These are phyloP conservation scores for Erythrolamprus reginae DNA, from an alignment of 2,113 vertebrate species.

Conservation along the genomic window DNA sequence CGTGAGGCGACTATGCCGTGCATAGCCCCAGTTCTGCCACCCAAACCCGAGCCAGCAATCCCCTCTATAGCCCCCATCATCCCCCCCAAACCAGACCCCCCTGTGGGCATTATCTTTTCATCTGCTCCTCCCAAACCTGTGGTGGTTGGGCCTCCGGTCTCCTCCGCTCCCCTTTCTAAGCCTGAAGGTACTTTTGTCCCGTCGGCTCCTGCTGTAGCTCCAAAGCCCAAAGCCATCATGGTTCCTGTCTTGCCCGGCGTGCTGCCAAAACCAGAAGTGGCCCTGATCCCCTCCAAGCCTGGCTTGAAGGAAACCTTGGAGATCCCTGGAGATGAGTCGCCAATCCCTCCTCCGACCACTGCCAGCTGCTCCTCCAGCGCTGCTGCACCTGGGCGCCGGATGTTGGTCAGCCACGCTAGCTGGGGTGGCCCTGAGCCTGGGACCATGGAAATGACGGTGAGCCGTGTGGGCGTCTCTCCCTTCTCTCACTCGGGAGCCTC, in stretches of 20 bases:
- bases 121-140: neutral
- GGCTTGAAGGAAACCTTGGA: constrained; percentile 27
- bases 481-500: constrained; percentile 36
- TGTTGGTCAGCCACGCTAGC: constrained; percentile 60
- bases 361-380: constrained; percentile 33
- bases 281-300: neutral
- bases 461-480: constrained; percentile 27
- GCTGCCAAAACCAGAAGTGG: neutral
- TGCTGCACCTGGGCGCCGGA: constrained; percentile 51
- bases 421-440: constrained; percentile 54
- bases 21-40: neutral
- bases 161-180: neutral
- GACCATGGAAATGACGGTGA: neutral
- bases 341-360: neutral
- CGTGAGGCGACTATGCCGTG: neutral
- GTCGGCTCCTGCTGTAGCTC: constrained; percentile 5
- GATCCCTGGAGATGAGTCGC: neutral
- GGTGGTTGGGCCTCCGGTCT: neutral
- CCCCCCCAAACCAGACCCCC: neutral
- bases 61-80: neutral
- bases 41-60: neutral
- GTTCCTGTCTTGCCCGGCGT: neutral
- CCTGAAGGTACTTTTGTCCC: neutral
- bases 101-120: neutral
- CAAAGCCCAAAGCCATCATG: constrained; percentile 30